Base-by-base conservation (phyloP, 2,888 invertebrate species). In the Strigamia transsilvanica region DNA sequence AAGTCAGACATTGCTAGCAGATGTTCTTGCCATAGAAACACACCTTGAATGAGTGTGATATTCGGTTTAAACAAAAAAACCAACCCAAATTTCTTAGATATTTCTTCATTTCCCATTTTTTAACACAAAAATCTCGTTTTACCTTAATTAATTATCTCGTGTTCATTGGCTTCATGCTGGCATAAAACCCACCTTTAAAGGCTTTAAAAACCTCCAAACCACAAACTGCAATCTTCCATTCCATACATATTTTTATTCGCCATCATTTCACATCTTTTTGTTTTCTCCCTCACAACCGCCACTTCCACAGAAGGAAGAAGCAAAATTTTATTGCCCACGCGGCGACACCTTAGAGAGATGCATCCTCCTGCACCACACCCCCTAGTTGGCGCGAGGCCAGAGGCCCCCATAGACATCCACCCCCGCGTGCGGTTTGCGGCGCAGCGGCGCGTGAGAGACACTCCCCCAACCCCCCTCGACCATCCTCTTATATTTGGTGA, bases 351-450 rank as follows among this genome's bases (percentile, higher is more conserved):
- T 23, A 27, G 5, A 61, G 18, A 66, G 66, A 66, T 32, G 23
- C 66, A 27, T 66, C 66, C 66, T 27, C 66, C 66, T 7, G 12
- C 66, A 13, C 32, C 66, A 23, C 66, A 23, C 23, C 66, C 66
- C 66, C 66, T 12, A 27, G 12, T 66, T 66, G 66, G 66, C 66
- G 66, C 66, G 15, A 12, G 66, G 66, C 66, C 66, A 66, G 66
- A n/a, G 51, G 51, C n/a, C 51, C 51, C 51, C 51, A 42, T n/a
- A 51, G 51, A 51, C 51, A 18, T n/a, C 51, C 51, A 51, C 51
- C 51, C 51, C 51, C 66, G 66, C 66, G 66, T 66, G 66, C 66
- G 66, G 66, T 66, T 66, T 66, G 66, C 15, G 66, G 27, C 66
- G 32, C 66, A 66, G 66, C 23, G 66, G 27, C 66, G 66, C 66